A percentile compares a stretch with the other conserved stretches of the same genome.
phyloP scores from a whole-genome alignment of 37 sponge, comb jelly and placozoan genomes.

The Bolinopsis microptera region DNA sequence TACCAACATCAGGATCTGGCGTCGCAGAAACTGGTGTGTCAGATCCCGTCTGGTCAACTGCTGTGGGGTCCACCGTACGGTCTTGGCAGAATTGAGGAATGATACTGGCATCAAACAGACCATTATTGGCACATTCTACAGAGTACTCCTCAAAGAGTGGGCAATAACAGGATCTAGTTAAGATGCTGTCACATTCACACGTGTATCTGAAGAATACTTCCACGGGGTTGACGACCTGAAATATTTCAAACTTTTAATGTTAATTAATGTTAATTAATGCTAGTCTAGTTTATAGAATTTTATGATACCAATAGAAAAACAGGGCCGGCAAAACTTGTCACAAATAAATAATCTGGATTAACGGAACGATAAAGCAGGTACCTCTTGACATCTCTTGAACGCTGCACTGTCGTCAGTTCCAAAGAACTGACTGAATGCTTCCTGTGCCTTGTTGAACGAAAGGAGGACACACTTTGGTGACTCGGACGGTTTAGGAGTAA shows the following conservation, averaged over 20 bases:
- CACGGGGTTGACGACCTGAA: background rate
- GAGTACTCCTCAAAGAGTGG: background rate
- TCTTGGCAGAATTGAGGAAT: background rate
- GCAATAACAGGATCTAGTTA: constrained; percentile 26
- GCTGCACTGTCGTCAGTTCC: background rate
- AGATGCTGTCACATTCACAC: background rate
- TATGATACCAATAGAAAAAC: too few relatives aligned
- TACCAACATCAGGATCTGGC: too few relatives aligned
- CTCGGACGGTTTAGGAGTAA: background rate
- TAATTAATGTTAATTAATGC: too few relatives aligned
- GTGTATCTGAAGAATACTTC: constrained; percentile 46
- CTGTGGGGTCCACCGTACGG: too few relatives aligned
- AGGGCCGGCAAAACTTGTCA: too few relatives aligned
- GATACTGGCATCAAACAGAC: background rate
- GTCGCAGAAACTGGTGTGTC: too few relatives aligned
- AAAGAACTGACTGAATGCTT: background rate
- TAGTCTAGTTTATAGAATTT: too few relatives aligned
- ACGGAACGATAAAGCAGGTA: too few relatives aligned
- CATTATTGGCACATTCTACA: background rate
- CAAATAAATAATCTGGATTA: too few relatives aligned
- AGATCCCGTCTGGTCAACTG: too few relatives aligned
- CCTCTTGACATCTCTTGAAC: background rate
- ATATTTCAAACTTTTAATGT: too few relatives aligned
- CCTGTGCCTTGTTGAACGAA: background rate
- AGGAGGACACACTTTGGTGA: constrained; percentile 21